A percentile compares a stretch with the other conserved stretches of the same genome.
Evolutionary conservation across 2,797 vertebrate genomes (phyloP).

Genomic region (Helicolenus hilgendorfi): DNA sequence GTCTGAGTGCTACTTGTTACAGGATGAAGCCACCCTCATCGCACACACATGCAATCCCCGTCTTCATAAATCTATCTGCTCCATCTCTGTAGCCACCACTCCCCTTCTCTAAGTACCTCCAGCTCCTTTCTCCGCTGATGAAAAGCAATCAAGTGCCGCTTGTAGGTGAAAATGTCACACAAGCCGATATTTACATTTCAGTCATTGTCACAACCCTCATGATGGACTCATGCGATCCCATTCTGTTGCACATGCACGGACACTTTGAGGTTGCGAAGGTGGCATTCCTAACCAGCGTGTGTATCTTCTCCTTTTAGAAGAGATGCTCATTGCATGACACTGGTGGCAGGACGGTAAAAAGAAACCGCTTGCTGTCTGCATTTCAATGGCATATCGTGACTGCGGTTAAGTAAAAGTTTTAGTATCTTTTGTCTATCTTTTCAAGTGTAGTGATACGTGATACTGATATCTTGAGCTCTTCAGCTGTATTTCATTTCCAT

Average conservation of each 20-base stretch:
- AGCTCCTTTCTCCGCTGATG: slow-evolving; percentile 62
- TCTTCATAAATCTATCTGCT: slow-evolving; percentile 69
- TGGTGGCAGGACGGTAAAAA: background rate
- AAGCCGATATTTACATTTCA: slow-evolving; percentile 77
- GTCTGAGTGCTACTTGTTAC: slow-evolving; percentile 89
- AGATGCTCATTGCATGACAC: slow-evolving; percentile 24
- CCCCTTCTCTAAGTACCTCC: slow-evolving; percentile 71
- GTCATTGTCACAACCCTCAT: slow-evolving; percentile 77
- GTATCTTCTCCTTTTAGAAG: background rate
- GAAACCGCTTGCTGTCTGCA: background rate
- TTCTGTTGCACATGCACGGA: slow-evolving; percentile 7
- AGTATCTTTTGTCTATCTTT: background rate
- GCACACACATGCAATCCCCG: slow-evolving; percentile 81
- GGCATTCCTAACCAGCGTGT: background rate
- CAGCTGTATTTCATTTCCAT: background rate
- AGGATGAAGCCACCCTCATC: slow-evolving; percentile 88
- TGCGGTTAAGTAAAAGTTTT: background rate
- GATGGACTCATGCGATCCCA: slow-evolving; percentile 71
- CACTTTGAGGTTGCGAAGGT: slow-evolving; percentile 24
- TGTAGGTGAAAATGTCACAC: slow-evolving; percentile 76
- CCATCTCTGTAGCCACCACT: slow-evolving; percentile 55
- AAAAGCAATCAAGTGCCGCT: slow-evolving; percentile 84
- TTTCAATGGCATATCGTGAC: background rate
- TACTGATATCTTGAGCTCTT: background rate
- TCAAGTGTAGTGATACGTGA: background rate